Conservation (phyloP, 2,888 invertebrate species). For the Melipona bicolor region DNA sequence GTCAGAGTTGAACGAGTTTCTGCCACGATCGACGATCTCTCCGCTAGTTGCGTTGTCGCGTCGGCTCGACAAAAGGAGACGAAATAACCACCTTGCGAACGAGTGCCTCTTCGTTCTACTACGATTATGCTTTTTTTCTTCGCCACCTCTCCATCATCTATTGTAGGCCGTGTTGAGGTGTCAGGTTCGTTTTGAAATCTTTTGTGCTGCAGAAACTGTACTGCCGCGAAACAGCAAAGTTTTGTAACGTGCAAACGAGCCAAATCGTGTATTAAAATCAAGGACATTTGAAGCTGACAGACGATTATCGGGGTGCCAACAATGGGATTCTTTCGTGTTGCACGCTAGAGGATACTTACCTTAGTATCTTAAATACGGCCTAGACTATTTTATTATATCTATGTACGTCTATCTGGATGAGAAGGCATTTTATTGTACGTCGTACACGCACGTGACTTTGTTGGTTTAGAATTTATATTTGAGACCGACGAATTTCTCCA, state of each 20-base stretch:
- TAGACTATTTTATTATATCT: conserved; percentile 8
- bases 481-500: too few relatives aligned
- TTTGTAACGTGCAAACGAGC: conserved; percentile 12
- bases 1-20: conserved; percentile 45
- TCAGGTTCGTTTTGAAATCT: conserved; percentile 34
- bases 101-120: conserved; percentile 28
- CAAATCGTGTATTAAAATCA: conserved; percentile 19
- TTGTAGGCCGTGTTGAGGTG: conserved; percentile 28
- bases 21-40: conserved; percentile 28
- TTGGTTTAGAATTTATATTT: not conserved
- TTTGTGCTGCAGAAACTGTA: conserved; percentile 12
- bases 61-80: conserved; percentile 23
- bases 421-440: not conserved
- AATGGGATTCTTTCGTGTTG: conserved; percentile 53
- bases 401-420: not conserved
- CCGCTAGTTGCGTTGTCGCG: not conserved
- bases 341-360: conserved; percentile 55
- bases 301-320: conserved; percentile 29
- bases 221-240: not conserved
- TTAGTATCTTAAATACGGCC: conserved; percentile 18
- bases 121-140: conserved; percentile 38
- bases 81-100: conserved; percentile 38
- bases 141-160: not conserved
- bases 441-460: not conserved
- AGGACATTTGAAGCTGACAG: conserved; percentile 15